phyloP scores from a whole-genome alignment of 2,888 invertebrate species.

The Oscheius sp. region DNA sequence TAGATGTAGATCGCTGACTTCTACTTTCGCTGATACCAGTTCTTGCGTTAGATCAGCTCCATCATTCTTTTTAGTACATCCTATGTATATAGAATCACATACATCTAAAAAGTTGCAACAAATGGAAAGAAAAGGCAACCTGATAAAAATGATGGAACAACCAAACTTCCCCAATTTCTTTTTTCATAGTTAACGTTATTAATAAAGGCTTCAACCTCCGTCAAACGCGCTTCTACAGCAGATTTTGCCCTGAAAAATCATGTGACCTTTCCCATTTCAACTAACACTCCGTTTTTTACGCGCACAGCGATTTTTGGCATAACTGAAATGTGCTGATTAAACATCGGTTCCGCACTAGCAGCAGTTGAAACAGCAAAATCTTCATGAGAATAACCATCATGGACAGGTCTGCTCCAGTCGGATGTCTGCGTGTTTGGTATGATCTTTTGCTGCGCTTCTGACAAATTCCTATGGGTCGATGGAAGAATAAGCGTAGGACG shows the following conservation, averaged over 20 bases:
- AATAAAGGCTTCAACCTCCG: constrained; percentile 30
- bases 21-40: constrained; percentile 21
- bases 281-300: constrained; percentile 50
- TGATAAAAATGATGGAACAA: background rate
- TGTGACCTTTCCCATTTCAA: background rate
- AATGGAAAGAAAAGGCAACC: background rate
- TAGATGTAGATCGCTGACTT: constrained; percentile 42
- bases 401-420: no score
- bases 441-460: no score
- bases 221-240: constrained; percentile 18
- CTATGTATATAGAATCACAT: constrained; percentile 38
- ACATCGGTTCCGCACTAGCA: no score
- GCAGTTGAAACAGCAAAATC: no score
- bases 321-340: no score
- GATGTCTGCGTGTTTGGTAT: no score
- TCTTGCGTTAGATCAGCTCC: constrained; percentile 28
- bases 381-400: no score
- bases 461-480: no score
- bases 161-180: background rate
- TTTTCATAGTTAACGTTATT: background rate
- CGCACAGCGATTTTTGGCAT: constrained; percentile 41
- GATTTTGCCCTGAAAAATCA: constrained; percentile 43
- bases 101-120: constrained; percentile 26
- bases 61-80: constrained; percentile 39
- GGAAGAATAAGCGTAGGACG: no score